Evolutionary conservation across 2,797 vertebrate species (phyloP).

Genomic region (Acrossocheilus fasciatus): DNA sequence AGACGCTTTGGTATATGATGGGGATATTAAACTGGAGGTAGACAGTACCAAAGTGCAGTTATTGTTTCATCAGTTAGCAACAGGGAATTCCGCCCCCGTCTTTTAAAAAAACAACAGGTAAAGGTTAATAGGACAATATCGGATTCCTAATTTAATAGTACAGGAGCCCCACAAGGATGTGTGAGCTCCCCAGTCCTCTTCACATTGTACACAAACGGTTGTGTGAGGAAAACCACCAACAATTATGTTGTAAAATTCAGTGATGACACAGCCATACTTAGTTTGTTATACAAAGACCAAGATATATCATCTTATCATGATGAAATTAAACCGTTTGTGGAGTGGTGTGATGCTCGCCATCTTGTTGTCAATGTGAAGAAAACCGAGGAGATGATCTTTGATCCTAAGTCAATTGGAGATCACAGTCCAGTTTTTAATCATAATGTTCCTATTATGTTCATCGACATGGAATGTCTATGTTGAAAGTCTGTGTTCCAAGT

Average conservation of each 20-base stretch:
- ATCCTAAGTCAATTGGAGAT: neutral
- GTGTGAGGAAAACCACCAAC: no score
- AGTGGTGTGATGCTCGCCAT: conserved; percentile 2
- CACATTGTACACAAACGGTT: no score
- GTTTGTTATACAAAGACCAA: neutral
- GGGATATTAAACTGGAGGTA: no score
- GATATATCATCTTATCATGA: neutral
- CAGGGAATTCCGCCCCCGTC: neutral
- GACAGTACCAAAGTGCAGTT: neutral
- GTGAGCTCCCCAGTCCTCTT: no score
- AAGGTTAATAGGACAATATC: neutral
- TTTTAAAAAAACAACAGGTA: conserved; percentile 6
- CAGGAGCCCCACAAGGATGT: no score
- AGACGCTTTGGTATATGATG: neutral
- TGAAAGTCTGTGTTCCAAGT: neutral
- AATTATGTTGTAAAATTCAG: no score
- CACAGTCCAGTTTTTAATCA: neutral
- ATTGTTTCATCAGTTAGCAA: neutral
- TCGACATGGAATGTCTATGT: neutral
- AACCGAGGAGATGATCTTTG: neutral
- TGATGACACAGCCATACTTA: no score
- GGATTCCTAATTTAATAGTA: neutral
- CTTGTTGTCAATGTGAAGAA: conserved; percentile 22
- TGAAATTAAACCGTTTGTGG: neutral
- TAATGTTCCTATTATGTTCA: neutral